Conservation (phyloP, 2,888 invertebrate species). For the Linnaemya vulpina region DNA sequence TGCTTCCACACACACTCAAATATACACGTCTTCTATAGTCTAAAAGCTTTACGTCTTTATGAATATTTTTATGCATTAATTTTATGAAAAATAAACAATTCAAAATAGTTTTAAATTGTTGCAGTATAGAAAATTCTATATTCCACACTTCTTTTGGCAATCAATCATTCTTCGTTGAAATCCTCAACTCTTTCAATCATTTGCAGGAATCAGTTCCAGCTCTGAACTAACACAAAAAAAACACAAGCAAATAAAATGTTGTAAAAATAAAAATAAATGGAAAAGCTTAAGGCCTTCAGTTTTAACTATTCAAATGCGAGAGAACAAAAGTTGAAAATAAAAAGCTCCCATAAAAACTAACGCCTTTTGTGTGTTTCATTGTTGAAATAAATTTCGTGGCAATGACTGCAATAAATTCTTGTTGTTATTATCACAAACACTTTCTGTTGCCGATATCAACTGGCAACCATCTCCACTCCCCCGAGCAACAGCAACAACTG, state of each 20-base stretch:
- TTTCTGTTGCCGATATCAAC: constrained; percentile 37
- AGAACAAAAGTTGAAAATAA: background rate
- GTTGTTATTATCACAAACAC: constrained; percentile 50
- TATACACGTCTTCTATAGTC: too few species aligned
- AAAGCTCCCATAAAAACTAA: constrained; percentile 25
- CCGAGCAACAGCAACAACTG: constrained; percentile 21
- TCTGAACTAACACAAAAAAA: background rate
- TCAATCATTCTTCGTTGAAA: background rate
- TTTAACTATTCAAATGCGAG: background rate
- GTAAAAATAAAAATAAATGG: background rate
- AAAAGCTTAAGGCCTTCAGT: constrained; percentile 24
- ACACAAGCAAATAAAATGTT: constrained; percentile 3
- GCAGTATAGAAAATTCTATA: too few species aligned
- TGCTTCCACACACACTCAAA: background rate
- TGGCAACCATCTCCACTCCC: background rate
- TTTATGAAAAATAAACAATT: too few species aligned
- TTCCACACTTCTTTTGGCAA: background rate
- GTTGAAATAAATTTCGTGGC: constrained; percentile 55
- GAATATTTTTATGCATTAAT: background rate
- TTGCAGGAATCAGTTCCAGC: background rate
- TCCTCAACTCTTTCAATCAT: constrained; percentile 6
- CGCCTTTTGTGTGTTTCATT: constrained; percentile 70
- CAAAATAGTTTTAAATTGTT: too few species aligned
- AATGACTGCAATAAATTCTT: constrained; percentile 60
- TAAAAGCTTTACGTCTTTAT: background rate